Conservation (phyloP, 1,140 invertebrate species). For the Geopemphigus sp. region DNA sequence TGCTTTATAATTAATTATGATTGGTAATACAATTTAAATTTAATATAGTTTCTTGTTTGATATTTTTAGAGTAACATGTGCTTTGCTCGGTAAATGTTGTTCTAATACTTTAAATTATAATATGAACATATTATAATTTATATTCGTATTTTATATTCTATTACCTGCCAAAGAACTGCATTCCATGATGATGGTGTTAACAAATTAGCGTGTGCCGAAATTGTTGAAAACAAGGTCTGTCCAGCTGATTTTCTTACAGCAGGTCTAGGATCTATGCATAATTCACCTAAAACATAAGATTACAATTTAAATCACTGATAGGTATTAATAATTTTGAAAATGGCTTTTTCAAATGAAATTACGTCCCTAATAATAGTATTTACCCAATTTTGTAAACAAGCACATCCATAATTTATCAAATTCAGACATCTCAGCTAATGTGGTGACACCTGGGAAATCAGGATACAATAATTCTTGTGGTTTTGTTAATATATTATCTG, state of each 20-base stretch:
- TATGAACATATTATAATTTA: too few relatives aligned
- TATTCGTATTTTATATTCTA: too few relatives aligned
- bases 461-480: constrained; percentile 66
- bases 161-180: constrained; percentile 75
- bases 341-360: too few relatives aligned
- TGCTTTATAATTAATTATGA: too few relatives aligned
- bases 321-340: not conserved
- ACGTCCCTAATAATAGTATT: constrained; percentile 50
- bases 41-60: too few relatives aligned
- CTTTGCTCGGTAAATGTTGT: too few relatives aligned
- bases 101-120: too few relatives aligned
- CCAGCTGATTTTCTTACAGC: constrained; percentile 97
- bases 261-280: constrained; percentile 92
- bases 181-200: constrained; percentile 87
- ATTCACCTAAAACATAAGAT: constrained; percentile 63
- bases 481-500: constrained; percentile 65
- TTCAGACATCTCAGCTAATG: constrained; percentile 71
- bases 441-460: constrained; percentile 71
- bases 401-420: constrained; percentile 96
- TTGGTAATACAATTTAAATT: too few relatives aligned
- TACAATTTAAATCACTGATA: too few relatives aligned
- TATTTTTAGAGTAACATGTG: too few relatives aligned
- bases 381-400: constrained; percentile 80
- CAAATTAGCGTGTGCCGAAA: constrained; percentile 89
- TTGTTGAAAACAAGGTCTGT: constrained; percentile 96